Conservation (phyloP, 92 coral and sea anemone genomes). For the Bergia puertoricense region DNA sequence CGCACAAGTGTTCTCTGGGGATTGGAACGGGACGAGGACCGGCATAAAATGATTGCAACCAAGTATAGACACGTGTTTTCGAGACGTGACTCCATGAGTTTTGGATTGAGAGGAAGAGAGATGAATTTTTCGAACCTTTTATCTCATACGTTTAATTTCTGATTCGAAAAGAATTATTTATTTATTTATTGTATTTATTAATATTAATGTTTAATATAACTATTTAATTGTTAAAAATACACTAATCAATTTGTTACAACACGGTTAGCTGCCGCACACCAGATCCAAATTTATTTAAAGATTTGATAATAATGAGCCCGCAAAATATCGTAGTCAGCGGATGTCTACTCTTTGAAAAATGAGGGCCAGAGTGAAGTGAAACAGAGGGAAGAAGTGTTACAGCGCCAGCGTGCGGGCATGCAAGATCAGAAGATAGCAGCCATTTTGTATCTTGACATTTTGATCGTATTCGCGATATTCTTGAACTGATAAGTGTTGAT, state of each 20-base stretch:
- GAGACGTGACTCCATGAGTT: neutral
- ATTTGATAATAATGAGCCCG: neutral
- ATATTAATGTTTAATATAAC: neutral
- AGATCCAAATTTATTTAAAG: neutral
- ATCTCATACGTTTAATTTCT: neutral
- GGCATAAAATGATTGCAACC: slow-evolving; percentile 47
- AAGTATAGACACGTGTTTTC: neutral
- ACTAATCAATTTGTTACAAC: neutral
- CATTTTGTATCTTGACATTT: neutral
- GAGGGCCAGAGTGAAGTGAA: neutral
- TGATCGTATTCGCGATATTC: neutral
- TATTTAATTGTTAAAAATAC: too few species aligned
- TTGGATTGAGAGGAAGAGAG: neutral
- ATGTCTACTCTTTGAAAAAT: neutral
- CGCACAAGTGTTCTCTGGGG: slow-evolving; percentile 71
- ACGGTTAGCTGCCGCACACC: neutral
- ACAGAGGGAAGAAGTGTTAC: neutral
- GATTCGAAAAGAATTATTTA: neutral
- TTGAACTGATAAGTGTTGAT: neutral
- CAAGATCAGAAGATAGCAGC: neutral
- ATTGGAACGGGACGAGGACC: slow-evolving; percentile 77
- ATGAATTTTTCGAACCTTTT: neutral
- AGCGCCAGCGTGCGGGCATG: neutral
- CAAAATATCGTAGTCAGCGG: neutral
- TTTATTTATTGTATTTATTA: too few species aligned